These are phyloP conservation scores for Pseudomugil gertrudae DNA, from an alignment of 2,797 vertebrate species.

Conservation along the genomic window DNA sequence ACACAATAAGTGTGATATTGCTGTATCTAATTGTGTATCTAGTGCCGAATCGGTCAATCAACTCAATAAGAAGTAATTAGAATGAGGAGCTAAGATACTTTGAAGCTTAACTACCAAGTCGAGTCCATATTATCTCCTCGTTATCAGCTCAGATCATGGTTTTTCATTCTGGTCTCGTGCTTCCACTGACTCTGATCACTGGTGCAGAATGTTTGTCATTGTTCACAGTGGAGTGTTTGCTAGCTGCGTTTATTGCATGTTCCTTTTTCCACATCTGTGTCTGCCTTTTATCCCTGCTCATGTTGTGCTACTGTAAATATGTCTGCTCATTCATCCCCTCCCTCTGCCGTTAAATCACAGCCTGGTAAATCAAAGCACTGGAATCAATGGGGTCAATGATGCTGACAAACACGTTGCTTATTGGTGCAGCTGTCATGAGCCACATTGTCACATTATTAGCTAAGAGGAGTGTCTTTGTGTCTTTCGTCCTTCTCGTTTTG, in stretches of 20 bases:
- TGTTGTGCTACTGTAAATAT: constrained; percentile 41
- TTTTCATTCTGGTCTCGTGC: constrained; percentile 7
- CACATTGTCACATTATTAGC: background rate
- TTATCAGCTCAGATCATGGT: background rate
- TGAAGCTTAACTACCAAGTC: background rate
- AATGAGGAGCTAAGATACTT: constrained; percentile 5
- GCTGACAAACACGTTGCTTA: constrained; percentile 8
- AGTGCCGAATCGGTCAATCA: background rate
- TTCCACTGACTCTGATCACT: constrained; percentile 12
- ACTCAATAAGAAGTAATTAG: constrained; percentile 1
- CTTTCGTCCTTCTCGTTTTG: background rate
- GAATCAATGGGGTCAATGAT: constrained; percentile 52
- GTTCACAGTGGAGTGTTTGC: constrained; percentile 35
- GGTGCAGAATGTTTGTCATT: constrained; percentile 30
- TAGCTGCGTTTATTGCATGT: constrained; percentile 17
- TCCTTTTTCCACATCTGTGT: constrained; percentile 4
- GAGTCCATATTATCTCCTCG: background rate
- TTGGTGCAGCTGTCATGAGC: constrained; percentile 1
- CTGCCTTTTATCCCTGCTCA: constrained; percentile 22
- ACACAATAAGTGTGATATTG: background rate
- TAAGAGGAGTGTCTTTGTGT: background rate
- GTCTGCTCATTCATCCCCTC: constrained; percentile 27
- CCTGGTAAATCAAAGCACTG: constrained; percentile 42
- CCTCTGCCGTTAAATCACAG: constrained; percentile 41
- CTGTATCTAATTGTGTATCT: background rate